Conservation (phyloP, 2,797 vertebrate genomes). For the Rhinella marina region DNA sequence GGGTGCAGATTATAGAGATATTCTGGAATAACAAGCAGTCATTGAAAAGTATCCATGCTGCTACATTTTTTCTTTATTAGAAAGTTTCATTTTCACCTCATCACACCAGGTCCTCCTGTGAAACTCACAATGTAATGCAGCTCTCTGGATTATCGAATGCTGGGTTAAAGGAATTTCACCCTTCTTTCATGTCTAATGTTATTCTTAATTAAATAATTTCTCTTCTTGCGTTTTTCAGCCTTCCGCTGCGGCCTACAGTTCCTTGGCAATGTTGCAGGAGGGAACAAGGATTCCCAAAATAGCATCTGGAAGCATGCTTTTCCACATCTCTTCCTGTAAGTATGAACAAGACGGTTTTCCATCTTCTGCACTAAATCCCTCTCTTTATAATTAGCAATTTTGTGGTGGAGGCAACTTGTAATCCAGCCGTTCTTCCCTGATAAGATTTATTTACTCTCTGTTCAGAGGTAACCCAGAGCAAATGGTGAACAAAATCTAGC, state of each 20-base stretch:
- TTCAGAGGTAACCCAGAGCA: constrained; percentile 35
- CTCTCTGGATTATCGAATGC: neutral
- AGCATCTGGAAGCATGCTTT: constrained; percentile 77
- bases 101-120: too few relatives aligned
- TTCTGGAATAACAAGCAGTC: too few relatives aligned
- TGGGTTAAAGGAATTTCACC: neutral
- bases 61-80: too few relatives aligned
- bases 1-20: too few relatives aligned
- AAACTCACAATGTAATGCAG: neutral
- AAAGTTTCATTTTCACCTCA: too few relatives aligned
- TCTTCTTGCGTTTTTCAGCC: constrained; percentile 66
- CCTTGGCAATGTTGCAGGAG: constrained; percentile 78
- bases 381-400: constrained; percentile 52
- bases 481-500: neutral
- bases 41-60: too few relatives aligned
- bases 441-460: constrained; percentile 54
- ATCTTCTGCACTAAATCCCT: constrained; percentile 53
- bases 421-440: constrained; percentile 26
- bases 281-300: constrained; percentile 77
- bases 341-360: constrained; percentile 44
- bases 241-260: constrained; percentile 80
- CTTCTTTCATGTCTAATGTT: constrained; percentile 10
- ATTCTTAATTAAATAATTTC: constrained; percentile 40
- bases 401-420: constrained; percentile 36
- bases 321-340: constrained; percentile 82